Evolutionary conservation across 2,113 vertebrate species (phyloP).

Genomic region (Globicephala melas): DNA sequence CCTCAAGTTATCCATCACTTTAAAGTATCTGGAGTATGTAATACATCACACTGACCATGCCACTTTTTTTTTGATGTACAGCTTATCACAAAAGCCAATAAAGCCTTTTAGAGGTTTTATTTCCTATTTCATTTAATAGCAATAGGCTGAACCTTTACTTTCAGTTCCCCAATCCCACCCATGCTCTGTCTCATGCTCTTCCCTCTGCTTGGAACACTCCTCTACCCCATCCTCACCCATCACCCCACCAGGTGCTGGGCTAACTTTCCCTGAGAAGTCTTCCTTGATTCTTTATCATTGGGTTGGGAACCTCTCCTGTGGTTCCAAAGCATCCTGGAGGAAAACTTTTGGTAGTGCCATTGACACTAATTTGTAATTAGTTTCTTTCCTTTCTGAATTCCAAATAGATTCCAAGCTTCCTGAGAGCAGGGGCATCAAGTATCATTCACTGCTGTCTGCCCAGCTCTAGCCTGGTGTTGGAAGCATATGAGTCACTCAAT

Average conservation of each 20-base stretch:
- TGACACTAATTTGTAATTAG: not conserved
- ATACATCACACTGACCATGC: not conserved
- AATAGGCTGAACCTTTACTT: not conserved
- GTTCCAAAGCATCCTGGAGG: not conserved
- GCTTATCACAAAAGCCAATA: not conserved
- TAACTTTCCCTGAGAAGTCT: not conserved
- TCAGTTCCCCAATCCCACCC: not conserved
- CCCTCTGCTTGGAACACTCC: not conserved
- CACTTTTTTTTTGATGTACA: not conserved
- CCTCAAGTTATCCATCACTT: not conserved
- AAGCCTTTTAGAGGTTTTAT: not conserved
- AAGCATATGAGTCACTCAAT: not conserved
- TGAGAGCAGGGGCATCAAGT: not conserved
- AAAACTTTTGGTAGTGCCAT: not conserved
- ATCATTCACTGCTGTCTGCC: not conserved
- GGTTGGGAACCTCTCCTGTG: not conserved
- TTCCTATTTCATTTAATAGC: slow-evolving; percentile 11
- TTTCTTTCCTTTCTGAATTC: not conserved
- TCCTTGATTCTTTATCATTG: not conserved
- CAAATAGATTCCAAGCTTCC: slow-evolving; percentile 3
- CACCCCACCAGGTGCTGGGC: not conserved
- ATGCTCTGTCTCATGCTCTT: not conserved
- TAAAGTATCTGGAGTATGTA: not conserved
- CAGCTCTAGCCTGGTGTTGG: not conserved
- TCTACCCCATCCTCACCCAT: not conserved